phyloP scores from a whole-genome alignment of 92 coral and sea anemone genomes.

The Porites divaricata region DNA sequence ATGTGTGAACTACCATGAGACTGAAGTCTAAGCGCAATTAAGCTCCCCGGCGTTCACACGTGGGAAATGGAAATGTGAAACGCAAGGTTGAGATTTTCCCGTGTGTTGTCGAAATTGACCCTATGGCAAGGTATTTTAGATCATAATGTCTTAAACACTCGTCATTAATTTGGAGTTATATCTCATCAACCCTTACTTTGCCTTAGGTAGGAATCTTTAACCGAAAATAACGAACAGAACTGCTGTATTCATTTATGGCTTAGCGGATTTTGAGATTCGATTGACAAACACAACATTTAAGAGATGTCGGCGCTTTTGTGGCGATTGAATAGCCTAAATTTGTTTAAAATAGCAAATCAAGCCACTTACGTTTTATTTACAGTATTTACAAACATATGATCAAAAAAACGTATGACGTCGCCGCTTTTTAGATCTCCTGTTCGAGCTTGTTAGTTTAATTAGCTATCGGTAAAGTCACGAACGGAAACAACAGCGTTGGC shows the following conservation, averaged over 20 bases:
- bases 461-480: too few species aligned
- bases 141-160: background rate
- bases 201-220: background rate
- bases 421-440: background rate
- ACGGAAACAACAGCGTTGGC: too few species aligned
- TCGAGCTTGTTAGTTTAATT: background rate
- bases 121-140: background rate
- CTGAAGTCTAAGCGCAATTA: too few species aligned
- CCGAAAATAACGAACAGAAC: background rate
- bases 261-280: background rate
- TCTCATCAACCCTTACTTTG: background rate
- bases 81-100: too few species aligned
- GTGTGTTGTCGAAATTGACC: background rate
- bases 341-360: background rate
- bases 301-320: background rate
- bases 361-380: background rate
- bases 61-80: too few species aligned
- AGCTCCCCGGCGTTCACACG: too few species aligned
- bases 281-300: background rate
- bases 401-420: too few species aligned
- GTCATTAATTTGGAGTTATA: background rate
- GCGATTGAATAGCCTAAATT: background rate
- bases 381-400: too few species aligned
- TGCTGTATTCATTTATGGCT: background rate
- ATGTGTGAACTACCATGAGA: too few species aligned